Evolutionary conservation across 2,797 vertebrate species (phyloP), one percentile per base, ranked within the genome.

Genomic region (Acridotheres tristis): DNA sequence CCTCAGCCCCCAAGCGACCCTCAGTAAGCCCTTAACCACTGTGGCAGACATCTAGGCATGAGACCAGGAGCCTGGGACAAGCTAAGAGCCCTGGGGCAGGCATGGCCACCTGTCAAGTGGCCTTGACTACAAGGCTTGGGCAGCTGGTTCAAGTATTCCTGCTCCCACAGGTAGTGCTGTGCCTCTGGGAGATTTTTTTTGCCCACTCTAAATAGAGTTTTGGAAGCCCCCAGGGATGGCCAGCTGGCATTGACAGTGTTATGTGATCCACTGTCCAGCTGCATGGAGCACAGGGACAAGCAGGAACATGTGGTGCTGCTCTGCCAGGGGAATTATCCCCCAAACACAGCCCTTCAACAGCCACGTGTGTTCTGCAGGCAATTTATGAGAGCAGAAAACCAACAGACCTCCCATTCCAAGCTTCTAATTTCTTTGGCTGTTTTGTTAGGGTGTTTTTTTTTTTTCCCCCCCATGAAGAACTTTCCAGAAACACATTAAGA

Each of bases 321-420:
- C 72, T 88, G 79, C 73, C 93, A 53, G 58, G 85, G 88, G 94
- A 94, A 66, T 78, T 78, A 17, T 62, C 43, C 43, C 71, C 85
- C 16, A 79, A 85, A 2, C 16, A 34, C 21, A 0, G 57, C 36
- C 75, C 69, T 93, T 72, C 55, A 88, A 69, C 47, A 47, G 76
- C 54, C 76, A 93, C 7, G 15, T 45, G 79, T 66, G 62, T 48
- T 88, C 55, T 58, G n/a, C 66, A 81, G 53, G 34, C 51, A 69
- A 59, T 96, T 94, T 95, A 81, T 72, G 48, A 27, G 57, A 94
- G 51, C 69, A 94, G 66, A 94, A 93, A 91, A 40, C 50, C 66
- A 92, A 45, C 66, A 90, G 62, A 42, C 51, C 54, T 84, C 58
- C 57, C 9, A 13, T 80, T 88, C 65, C 51, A 91, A 84, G 36